A percentile compares a stretch with the other conserved stretches of the same genome.
Conservation (phyloP, 2,797 vertebrate genomes). For the Holocentrus rufus region DNA sequence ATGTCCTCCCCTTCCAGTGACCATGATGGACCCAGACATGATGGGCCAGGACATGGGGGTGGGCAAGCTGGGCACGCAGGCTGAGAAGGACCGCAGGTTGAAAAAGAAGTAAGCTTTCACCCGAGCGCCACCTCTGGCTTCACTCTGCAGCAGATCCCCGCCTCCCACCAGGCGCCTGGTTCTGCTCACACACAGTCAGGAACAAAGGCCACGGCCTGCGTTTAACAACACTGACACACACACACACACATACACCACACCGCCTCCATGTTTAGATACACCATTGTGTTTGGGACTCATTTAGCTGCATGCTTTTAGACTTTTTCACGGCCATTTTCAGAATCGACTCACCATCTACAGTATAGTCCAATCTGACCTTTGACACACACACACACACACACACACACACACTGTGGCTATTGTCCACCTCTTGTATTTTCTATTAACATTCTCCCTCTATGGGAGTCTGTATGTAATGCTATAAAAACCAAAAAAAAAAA, state of each 20-base stretch:
- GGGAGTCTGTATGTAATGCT: slow-evolving; percentile 10
- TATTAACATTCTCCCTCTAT: slow-evolving; percentile 7
- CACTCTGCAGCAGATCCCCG: background rate
- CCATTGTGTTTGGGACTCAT: background rate
- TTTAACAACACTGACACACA: background rate
- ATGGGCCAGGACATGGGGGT: slow-evolving; percentile 92
- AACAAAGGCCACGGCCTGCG: background rate
- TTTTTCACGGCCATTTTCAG: background rate
- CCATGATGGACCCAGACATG: slow-evolving; percentile 90
- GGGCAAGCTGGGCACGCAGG: slow-evolving; percentile 97
- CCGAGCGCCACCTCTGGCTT: background rate
- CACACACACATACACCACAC: background rate
- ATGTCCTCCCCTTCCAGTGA: slow-evolving; percentile 76
- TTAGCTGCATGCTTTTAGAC: background rate
- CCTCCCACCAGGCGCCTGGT: too few relatives aligned
- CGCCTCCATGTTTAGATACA: background rate
- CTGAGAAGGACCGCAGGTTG: slow-evolving; percentile 96
- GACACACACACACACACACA: slow-evolving; percentile 6
- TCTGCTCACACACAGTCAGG: background rate
- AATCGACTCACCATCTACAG: background rate
- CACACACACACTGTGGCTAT: slow-evolving; percentile 10
- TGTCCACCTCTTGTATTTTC: slow-evolving; percentile 35
- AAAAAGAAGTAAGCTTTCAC: slow-evolving; percentile 95
- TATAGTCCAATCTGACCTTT: slow-evolving; percentile 21
- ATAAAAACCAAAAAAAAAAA: background rate